phyloP scores from a whole-genome alignment of 2,113 vertebrate species.

The Electrona antarctica region DNA sequence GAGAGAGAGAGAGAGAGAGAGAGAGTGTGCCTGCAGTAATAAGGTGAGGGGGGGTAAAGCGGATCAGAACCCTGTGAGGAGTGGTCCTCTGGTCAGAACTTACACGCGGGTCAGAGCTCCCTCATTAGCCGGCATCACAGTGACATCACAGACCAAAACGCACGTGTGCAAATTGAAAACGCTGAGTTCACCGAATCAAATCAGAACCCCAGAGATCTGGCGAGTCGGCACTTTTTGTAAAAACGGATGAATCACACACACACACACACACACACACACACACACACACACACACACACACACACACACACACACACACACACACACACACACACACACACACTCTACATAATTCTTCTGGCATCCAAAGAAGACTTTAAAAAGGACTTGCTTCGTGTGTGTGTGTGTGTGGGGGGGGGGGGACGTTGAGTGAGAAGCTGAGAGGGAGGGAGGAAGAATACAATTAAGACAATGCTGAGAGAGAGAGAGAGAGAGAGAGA shows the following conservation, averaged over 20 bases:
- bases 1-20: too few relatives aligned
- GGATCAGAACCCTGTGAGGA: slow-evolving; percentile 66
- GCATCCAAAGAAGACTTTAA: too few relatives aligned
- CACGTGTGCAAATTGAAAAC: slow-evolving; percentile 57
- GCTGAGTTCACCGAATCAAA: slow-evolving; percentile 55
- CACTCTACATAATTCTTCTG: too few relatives aligned
- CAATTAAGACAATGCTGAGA: slow-evolving; percentile 74
- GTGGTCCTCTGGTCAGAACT: slow-evolving; percentile 41
- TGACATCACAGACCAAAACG: slow-evolving; percentile 62
- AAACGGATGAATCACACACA: too few relatives aligned
- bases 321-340: not conserved
- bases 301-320: too few relatives aligned
- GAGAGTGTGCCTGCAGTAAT: slow-evolving; percentile 56
- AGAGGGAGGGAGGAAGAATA: slow-evolving; percentile 63
- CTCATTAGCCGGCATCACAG: slow-evolving; percentile 70
- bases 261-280: too few relatives aligned
- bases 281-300: too few relatives aligned
- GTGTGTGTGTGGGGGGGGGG: slow-evolving; percentile 31
- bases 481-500: slow-evolving; percentile 52
- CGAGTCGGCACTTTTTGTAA: slow-evolving; percentile 4
- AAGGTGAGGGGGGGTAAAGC: slow-evolving; percentile 53
- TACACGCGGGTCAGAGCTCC: slow-evolving; percentile 66
- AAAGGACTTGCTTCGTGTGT: not conserved
- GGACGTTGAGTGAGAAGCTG: slow-evolving; percentile 44
- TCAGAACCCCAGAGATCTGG: slow-evolving; percentile 47